phyloP scores from a whole-genome alignment of 2,888 invertebrate genomes.

The Synergus japonicus region DNA sequence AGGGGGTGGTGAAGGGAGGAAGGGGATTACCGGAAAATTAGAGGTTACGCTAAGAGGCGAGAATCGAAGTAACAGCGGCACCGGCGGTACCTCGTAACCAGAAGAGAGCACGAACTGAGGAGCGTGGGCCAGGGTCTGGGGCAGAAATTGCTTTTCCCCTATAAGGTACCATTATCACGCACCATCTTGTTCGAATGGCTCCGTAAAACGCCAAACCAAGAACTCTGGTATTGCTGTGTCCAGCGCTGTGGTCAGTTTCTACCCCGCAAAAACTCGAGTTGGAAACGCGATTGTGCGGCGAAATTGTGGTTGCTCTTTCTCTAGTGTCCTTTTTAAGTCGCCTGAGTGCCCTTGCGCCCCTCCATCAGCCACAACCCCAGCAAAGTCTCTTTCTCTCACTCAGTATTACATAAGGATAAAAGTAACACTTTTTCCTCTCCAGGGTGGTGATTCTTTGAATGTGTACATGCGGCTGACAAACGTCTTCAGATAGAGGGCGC shows the following conservation, averaged over 20 bases:
- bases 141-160: constrained; percentile 75
- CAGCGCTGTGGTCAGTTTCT: constrained; percentile 51
- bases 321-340: background rate
- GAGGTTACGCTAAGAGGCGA: constrained; percentile 66
- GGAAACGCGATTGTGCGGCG: constrained; percentile 41
- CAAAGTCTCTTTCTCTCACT: constrained; percentile 13
- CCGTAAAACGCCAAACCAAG: constrained; percentile 72
- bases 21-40: constrained; percentile 64
- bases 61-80: constrained; percentile 62
- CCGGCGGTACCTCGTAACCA: constrained; percentile 48
- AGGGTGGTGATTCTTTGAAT: constrained; percentile 20
- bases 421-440: constrained; percentile 10
- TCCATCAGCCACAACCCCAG: background rate
- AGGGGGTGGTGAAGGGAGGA: constrained; percentile 25
- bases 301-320: constrained; percentile 42
- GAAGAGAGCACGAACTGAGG: constrained; percentile 45
- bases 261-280: constrained; percentile 29
- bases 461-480: constrained; percentile 59
- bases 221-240: constrained; percentile 70
- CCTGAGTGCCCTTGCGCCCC: background rate
- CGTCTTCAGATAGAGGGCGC: constrained; percentile 54
- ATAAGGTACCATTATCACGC: constrained; percentile 76
- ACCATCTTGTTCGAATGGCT: constrained; percentile 76
- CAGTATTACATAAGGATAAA: background rate
- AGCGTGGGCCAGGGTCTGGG: constrained; percentile 42